Evolutionary conservation across 1,140 invertebrate genomes (phyloP), one percentile per base, ranked within the genome.

Genomic region (Euglossa dilemma): DNA sequence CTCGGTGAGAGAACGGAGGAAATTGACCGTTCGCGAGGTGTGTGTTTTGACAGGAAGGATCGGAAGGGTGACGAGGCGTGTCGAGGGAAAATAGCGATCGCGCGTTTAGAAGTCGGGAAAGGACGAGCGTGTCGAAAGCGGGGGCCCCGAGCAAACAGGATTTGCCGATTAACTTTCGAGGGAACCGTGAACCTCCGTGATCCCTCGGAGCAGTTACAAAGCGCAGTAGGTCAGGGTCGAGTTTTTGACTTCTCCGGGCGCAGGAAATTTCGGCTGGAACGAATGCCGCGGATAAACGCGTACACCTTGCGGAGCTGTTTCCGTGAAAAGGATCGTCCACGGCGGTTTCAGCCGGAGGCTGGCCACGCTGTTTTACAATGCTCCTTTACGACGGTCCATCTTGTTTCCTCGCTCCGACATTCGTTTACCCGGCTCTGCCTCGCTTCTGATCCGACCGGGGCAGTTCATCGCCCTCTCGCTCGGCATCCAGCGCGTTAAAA

Each of bases 161-260:
- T 91, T 91, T 88, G 81, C 52, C 86, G 90, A 89, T 90, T 88
- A 89, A 81, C 80, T 69, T 80, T 28, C n/a, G 20, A 81, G 57
- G 36, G 47, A 66, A 56, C 43, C 57, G 20, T 63, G 54, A 78
- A 83, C 61, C 20, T 28, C 23, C 66, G 73, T 45, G 67, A 73
- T 74, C 54, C 61, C 59, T 77, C 59, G 56, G 52, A 25, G 11
- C 50, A 8, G 20, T 28, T 20, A 67, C 36, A 11, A 11, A 25
- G 67, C 43, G n/a, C 59, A 80, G 52, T 73, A n/a, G 82, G 77
- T 84, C 75, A 84, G 77, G 76, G 61, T 36, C 57, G 66, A 78
- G n/a, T 47, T 83, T 83, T 83, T 64, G 75, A 78, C 66, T 78
- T 56, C 9, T 63, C 28, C n/a, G 54, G 16, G n/a, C 54, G 64